These are phyloP conservation scores for Calephelis perditalis DNA, from an alignment of 2,888 invertebrate genomes.

Conservation along the genomic window DNA sequence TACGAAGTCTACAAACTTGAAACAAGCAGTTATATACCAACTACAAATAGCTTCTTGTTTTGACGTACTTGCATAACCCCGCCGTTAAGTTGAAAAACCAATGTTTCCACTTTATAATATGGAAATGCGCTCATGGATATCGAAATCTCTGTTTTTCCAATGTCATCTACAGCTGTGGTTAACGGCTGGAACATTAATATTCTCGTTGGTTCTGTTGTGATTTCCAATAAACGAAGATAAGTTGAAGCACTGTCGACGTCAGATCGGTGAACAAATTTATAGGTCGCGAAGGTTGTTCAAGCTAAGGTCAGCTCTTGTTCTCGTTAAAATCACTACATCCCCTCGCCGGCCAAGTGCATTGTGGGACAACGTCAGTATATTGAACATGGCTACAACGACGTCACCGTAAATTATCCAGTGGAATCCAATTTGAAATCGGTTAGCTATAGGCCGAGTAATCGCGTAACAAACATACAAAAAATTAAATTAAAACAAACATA, in stretches of 20 bases:
- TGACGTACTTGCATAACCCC: too few species aligned
- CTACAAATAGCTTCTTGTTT: too few species aligned
- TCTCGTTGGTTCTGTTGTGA: neutral
- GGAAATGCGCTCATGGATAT: neutral
- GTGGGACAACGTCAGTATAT: slow-evolving; percentile 32
- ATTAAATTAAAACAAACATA: too few species aligned
- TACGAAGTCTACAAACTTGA: too few species aligned
- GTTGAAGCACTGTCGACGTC: slow-evolving; percentile 55
- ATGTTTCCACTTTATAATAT: neutral
- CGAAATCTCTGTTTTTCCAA: slow-evolving; percentile 5
- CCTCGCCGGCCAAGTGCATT: slow-evolving; percentile 39
- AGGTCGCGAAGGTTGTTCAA: slow-evolving; percentile 58
- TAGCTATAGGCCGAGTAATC: too few species aligned
- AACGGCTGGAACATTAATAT: slow-evolving; percentile 9
- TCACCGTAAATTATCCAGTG: slow-evolving; percentile 21
- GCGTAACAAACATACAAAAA: too few species aligned
- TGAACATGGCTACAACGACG: slow-evolving; percentile 24
- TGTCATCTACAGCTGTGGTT: slow-evolving; percentile 1
- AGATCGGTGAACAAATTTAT: slow-evolving; percentile 55
- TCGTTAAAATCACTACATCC: slow-evolving; percentile 48
- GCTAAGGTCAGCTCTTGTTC: slow-evolving; percentile 42
- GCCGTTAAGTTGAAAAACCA: neutral
- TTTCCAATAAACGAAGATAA: slow-evolving; percentile 45
- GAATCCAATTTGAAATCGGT: neutral
- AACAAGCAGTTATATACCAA: too few species aligned